Base-by-base conservation (phyloP, 2,797 vertebrate genomes). In the Sebastes itinus region DNA sequence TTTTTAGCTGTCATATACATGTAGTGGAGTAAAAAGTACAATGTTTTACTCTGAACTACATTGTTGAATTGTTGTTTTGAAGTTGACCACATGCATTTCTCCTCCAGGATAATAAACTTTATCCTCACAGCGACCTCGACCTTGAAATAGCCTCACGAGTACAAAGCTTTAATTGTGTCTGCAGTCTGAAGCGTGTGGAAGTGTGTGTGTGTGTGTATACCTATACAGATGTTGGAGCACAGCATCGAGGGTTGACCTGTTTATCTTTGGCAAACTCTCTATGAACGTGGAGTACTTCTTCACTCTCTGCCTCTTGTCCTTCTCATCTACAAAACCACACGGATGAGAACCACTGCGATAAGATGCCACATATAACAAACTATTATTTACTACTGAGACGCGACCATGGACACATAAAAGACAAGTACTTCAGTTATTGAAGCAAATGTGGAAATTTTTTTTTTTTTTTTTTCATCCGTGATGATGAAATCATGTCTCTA, bases 201-300 rank as follows among this genome's bases (percentile, higher is more conserved):
- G 68, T 25, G 16, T 59, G 75, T 25, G 11, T 52, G 68, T 49
- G 16, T 61, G 72, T 25, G 11, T 52, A 59, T 89, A 99, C 98
- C 98, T 98, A 94, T 98, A 99, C 78, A 99, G 96, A 87, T 99
- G 98, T 84, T 97, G 97, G 75, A 98, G 96, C 85, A 99, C 83
- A 66, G 98, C 98, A 46, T 97, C 95, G 46, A 99, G 83, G 0
- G 98, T 99, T 55, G 96, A 95, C 91, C 95, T 95, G 91, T 97
- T 98, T 91, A 97, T 95, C 67, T 93, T 94, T 32, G 97, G 97
- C 89, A 99, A 95, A 7, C 95, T 97, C 73, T 89, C 94, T 84
- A 99, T 98, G 92, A 98, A 97, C 73, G 96, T 94, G 56, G 92
- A 95, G 64, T 99, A 99, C 80, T 97, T 99, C 84, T 94, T 96